phyloP scores from a whole-genome alignment of 2,113 vertebrate species.

The Phoenicopterus ruber region DNA sequence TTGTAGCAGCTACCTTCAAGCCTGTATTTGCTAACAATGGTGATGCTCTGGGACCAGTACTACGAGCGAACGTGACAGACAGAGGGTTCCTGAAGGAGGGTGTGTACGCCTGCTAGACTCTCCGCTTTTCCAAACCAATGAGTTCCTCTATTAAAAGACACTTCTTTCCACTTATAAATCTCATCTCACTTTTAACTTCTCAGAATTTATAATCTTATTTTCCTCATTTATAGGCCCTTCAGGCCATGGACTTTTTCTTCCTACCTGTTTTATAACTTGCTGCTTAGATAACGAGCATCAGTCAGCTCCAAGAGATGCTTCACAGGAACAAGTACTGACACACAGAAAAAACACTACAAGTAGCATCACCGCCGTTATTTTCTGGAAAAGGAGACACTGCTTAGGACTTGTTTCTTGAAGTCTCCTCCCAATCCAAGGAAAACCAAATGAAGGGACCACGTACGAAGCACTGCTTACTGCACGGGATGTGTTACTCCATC shows the following conservation, averaged over 20 bases:
- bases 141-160: not conserved
- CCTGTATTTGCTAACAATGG: too few relatives aligned
- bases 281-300: not conserved
- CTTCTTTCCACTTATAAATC: not conserved
- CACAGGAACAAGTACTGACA: not conserved
- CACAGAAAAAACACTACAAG: not conserved
- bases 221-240: not conserved
- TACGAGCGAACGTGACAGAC: not conserved
- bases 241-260: not conserved
- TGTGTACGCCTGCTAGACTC: not conserved
- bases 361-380: not conserved
- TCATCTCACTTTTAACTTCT: not conserved
- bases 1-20: not conserved
- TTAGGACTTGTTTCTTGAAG: not conserved
- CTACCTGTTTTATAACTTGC: not conserved
- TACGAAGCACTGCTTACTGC: rapidly evolving
- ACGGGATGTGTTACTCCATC: not conserved
- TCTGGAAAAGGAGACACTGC: not conserved
- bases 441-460: not conserved
- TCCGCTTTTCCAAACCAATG: not conserved
- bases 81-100: not conserved
- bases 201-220: not conserved
- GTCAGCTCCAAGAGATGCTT: not conserved
- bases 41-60: not conserved
- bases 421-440: not conserved